phyloP scores from a whole-genome alignment of 2,797 vertebrate species.

The Phylloscopus collybita region DNA sequence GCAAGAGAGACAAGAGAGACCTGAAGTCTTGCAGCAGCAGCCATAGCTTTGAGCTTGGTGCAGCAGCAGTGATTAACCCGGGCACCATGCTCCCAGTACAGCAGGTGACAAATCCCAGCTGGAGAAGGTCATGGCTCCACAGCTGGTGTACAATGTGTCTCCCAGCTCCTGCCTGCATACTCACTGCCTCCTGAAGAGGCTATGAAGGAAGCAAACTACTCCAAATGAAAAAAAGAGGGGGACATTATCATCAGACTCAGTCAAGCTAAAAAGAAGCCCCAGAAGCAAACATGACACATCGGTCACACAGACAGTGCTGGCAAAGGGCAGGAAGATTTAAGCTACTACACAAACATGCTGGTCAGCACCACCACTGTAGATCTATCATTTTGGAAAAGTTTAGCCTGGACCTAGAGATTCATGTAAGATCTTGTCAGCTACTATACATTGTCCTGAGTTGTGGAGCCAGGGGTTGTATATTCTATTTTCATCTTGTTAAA shows the following conservation, averaged over 20 bases:
- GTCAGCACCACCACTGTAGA: not conserved
- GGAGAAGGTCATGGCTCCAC: not conserved
- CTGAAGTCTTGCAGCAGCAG: not conserved
- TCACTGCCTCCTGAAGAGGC: not conserved
- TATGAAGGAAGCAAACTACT: not conserved
- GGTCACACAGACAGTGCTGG: not conserved
- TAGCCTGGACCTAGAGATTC: not conserved
- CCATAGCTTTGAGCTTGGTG: not conserved
- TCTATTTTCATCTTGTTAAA: too few relatives aligned
- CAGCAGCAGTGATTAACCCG: not conserved
- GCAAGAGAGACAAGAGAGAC: not conserved
- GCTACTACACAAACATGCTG: not conserved
- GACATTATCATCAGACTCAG: not conserved
- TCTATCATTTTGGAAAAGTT: not conserved
- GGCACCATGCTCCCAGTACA: not conserved
- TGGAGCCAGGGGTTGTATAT: too few relatives aligned
- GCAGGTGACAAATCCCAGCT: not conserved
- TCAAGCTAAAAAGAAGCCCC: not conserved
- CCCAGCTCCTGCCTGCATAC: not conserved
- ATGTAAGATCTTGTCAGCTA: rapidly evolving
- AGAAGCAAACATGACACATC: not conserved
- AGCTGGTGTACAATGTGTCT: not conserved
- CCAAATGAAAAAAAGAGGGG: not conserved
- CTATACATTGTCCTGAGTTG: not conserved
- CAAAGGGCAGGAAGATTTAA: not conserved